These are phyloP conservation scores for Aproaerema taeniolella DNA, from an alignment of 2,888 invertebrate genomes.

Conservation along the genomic window DNA sequence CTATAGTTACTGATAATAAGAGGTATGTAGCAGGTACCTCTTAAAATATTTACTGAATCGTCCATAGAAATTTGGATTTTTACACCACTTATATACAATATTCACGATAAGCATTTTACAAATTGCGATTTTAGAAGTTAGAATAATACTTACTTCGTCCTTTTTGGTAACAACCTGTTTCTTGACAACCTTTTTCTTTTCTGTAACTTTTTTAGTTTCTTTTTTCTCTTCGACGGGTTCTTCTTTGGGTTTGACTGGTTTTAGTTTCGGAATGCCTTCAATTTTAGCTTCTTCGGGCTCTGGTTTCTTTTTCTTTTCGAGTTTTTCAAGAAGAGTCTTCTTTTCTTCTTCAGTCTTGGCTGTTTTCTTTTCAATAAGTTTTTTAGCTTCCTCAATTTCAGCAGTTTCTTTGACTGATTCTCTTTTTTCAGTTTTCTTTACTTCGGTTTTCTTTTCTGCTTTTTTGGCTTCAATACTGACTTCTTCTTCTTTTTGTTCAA, in stretches of 20 bases:
- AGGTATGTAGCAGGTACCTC: not conserved
- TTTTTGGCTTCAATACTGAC: constrained; percentile 48
- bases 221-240: constrained; percentile 65
- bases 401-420: constrained; percentile 47
- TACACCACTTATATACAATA: constrained; percentile 8
- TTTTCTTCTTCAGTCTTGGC: constrained; percentile 71
- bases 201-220: constrained; percentile 66
- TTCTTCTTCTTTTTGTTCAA: constrained; percentile 55
- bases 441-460: constrained; percentile 42
- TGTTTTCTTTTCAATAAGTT: constrained; percentile 62
- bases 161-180: constrained; percentile 70
- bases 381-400: constrained; percentile 68
- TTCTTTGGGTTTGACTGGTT: constrained; percentile 72
- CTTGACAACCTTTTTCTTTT: constrained; percentile 66
- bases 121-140: constrained; percentile 6
- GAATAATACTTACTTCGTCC: constrained; percentile 59
- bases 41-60: constrained; percentile 1
- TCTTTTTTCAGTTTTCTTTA: constrained; percentile 55
- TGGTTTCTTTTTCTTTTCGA: constrained; percentile 65
- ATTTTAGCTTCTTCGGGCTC: constrained; percentile 75
- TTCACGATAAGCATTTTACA: constrained; percentile 39
- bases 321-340: constrained; percentile 67
- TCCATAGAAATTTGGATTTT: constrained; percentile 9
- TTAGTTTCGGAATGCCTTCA: constrained; percentile 79
- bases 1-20: not conserved